phyloP scores from a whole-genome alignment of 2,888 invertebrate species.

The Tenodera sinensis region DNA sequence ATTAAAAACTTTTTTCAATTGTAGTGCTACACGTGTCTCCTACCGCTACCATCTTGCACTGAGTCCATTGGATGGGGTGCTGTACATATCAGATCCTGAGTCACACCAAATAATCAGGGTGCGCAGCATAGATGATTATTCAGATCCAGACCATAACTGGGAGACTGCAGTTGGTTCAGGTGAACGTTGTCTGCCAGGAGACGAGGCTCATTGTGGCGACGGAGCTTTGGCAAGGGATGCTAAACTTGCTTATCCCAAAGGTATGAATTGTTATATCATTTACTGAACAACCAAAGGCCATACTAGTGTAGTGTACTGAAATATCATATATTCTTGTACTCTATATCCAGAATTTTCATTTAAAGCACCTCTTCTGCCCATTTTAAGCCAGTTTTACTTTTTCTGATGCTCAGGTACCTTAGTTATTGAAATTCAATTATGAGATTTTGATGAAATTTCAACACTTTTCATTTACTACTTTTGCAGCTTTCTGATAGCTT shows the following conservation, averaged over 20 bases:
- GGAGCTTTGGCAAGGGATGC: conserved; percentile 90
- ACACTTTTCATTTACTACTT: no score
- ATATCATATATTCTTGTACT: no score
- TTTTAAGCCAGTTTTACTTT: no score
- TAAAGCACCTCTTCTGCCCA: no score
- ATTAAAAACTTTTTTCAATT: conserved; percentile 38
- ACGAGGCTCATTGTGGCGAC: conserved; percentile 94
- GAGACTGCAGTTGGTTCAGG: conserved; percentile 94
- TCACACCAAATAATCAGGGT: conserved; percentile 90
- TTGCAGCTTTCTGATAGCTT: no score
- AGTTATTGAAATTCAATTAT: no score
- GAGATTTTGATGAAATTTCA: no score
- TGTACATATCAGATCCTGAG: conserved; percentile 95
- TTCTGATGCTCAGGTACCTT: no score
- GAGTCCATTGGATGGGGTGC: conserved; percentile 87
- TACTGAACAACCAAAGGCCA: not conserved
- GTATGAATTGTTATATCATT: conserved; percentile 41
- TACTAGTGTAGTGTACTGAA: no score
- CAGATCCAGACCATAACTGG: conserved; percentile 88
- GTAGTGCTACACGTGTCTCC: conserved; percentile 86
- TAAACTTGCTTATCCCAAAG: conserved; percentile 93
- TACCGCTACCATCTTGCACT: conserved; percentile 96
- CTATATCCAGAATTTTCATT: no score
- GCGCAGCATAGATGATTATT: conserved; percentile 74
- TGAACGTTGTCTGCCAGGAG: conserved; percentile 87